Conservation (phyloP, 2,888 invertebrate species). For the Acrobeloides nanus region DNA sequence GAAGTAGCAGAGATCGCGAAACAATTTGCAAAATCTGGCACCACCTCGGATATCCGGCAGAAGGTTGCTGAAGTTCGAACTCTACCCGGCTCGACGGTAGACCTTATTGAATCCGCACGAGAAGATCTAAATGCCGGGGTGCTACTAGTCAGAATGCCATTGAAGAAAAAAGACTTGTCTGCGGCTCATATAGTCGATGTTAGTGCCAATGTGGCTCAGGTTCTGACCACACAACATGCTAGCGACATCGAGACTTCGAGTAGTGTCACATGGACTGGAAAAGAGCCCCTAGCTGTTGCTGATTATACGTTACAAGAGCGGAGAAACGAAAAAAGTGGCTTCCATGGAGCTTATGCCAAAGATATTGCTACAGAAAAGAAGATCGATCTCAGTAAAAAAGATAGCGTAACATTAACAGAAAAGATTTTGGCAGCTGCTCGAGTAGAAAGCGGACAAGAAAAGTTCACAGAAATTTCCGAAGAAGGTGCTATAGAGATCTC, state of each 20-base stretch:
- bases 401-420: conserved; percentile 7
- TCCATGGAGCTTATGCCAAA: not conserved
- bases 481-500: conserved; percentile 38
- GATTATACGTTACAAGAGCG: not conserved
- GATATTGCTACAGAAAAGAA: conserved; percentile 1
- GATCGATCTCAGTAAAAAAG: not conserved
- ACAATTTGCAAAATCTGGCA: conserved; percentile 5
- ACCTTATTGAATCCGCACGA: conserved; percentile 10
- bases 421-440: conserved; percentile 3
- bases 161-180: conserved; percentile 8
- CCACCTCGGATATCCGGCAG: conserved; percentile 4
- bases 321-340: conserved; percentile 1
- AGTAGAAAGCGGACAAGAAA: conserved; percentile 1
- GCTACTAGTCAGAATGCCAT: conserved; percentile 17
- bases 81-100: conserved; percentile 5
- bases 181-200: conserved; percentile 20
- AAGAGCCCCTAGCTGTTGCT: conserved; percentile 5
- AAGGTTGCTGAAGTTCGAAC: conserved; percentile 5
- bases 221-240: conserved; percentile 17
- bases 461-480: conserved; percentile 21
- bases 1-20: conserved; percentile 11
- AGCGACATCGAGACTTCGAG: conserved; percentile 13
- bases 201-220: conserved; percentile 11
- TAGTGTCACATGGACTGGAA: conserved; percentile 13
- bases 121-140: conserved; percentile 15